A percentile compares a stretch with the other conserved stretches of the same genome.
Conservation (phyloP, 2,888 invertebrate genomes). For the Leucoma salicis region DNA sequence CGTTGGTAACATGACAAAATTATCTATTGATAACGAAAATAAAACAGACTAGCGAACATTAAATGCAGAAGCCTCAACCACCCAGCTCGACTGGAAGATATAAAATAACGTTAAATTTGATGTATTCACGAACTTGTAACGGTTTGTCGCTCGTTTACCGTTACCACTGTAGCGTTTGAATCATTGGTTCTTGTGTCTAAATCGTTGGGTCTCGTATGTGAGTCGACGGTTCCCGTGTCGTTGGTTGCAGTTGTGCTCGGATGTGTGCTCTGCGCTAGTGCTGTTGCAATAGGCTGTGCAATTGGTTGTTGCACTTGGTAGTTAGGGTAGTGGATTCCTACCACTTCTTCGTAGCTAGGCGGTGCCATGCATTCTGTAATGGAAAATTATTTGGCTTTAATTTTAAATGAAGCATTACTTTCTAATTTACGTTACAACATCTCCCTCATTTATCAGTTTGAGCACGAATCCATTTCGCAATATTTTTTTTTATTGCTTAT, state of each 20-base stretch:
- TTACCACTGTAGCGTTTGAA: conserved; percentile 15
- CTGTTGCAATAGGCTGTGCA: conserved; percentile 60
- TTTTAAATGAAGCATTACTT: no score
- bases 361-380: conserved; percentile 75
- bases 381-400: no score
- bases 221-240: conserved; percentile 9
- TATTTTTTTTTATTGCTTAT: no score
- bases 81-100: conserved; percentile 44
- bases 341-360: conserved; percentile 75
- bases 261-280: conserved; percentile 44
- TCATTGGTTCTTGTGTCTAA: conserved; percentile 2
- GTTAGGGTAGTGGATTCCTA: conserved; percentile 68
- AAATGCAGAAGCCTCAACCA: conserved; percentile 36
- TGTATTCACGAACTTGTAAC: conserved; percentile 42
- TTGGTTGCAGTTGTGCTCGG: conserved; percentile 15
- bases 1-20: background rate
- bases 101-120: conserved; percentile 13
- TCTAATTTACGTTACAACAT: no score
- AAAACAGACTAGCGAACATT: conserved; percentile 37
- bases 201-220: conserved; percentile 21
- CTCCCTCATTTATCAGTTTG: no score
- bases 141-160: conserved; percentile 41
- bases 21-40: conserved; percentile 1
- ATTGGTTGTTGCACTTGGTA: conserved; percentile 64
- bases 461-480: no score